Base-by-base conservation (phyloP, 2,888 invertebrate genomes). In the Leucozona laternaria region DNA sequence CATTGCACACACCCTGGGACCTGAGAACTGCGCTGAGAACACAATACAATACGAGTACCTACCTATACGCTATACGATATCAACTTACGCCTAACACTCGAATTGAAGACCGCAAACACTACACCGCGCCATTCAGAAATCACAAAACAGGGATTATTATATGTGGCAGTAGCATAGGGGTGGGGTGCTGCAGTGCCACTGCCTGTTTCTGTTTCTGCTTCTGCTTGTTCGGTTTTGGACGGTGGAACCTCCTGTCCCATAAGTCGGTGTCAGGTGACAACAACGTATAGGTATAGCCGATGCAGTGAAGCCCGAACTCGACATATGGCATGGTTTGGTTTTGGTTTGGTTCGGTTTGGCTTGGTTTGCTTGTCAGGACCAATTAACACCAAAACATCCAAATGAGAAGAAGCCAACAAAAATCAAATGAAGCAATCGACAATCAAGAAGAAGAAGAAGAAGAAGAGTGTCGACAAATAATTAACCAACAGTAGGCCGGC, bases 321-420 rank as follows among this genome's bases (percentile, higher is more conserved):
- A 82, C 86, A 86, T 82, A 86, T 86, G 86, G 86, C 71, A 73
- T 86, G 78, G 68, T 58, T 77, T 53, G 62, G 78, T 75, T 60
- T 58, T 6, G 57, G 31, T 57, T 58, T 34, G 34, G 34, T 58
- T 60, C 7, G 58, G 58, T 37, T 58, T 37, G 34, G 34, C 34
- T 58, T 58, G 58, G 58, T 62, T 81, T 53, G 57, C 75, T 71
- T 82, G 86, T 76, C 86, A 82, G 75, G 78, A 86, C 82, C 86
- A 86, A 86, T 86, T 86, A 86, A 86, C 86, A 86, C 82, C 86
- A 57, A 86, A 82, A 79, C 82, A 84, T 64, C 48, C 48, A 66
- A 75, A 82, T 75, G 34, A 77, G 45, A 78, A 75, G 86, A 81
- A 82, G 82, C 82, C 86, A 86, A 86, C 78, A 82, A 86, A 82